phyloP scores from a whole-genome alignment of 2,797 vertebrate genomes.

The Urosaurus nigricauda region DNA sequence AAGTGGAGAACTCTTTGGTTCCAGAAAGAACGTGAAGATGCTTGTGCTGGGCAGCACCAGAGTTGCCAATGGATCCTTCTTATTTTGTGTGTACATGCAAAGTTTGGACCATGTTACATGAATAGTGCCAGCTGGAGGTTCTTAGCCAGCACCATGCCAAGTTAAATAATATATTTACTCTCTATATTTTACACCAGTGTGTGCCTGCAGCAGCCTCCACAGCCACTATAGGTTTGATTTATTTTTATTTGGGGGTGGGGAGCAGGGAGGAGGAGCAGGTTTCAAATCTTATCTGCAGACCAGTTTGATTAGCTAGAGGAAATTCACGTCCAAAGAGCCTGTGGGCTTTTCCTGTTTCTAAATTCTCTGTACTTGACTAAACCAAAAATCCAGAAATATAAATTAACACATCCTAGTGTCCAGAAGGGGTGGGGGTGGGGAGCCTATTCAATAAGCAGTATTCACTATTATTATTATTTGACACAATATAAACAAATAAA shows the following conservation, averaged over 20 bases:
- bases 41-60: conserved; percentile 93
- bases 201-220: conserved; percentile 96
- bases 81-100: conserved; percentile 91
- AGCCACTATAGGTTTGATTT: conserved; percentile 87
- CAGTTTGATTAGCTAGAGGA: conserved; percentile 81
- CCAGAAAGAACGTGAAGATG: conserved; percentile 86
- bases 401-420: conserved; percentile 81
- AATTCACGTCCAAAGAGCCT: conserved; percentile 84
- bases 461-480: conserved; percentile 70
- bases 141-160: conserved; percentile 93
- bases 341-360: conserved; percentile 85
- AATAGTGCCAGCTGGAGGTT: conserved; percentile 89
- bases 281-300: conserved; percentile 83
- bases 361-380: conserved; percentile 83
- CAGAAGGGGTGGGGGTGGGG: conserved; percentile 75
- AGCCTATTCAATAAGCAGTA: conserved; percentile 82
- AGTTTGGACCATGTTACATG: conserved; percentile 97
- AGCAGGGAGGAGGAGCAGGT: conserved; percentile 83
- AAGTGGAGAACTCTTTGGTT: conserved; percentile 85
- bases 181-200: conserved; percentile 97
- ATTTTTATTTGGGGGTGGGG: conserved; percentile 82
- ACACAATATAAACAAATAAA: conserved; percentile 20
- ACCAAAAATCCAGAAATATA: conserved; percentile 82
- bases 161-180: conserved; percentile 91
- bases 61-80: conserved; percentile 98